These are phyloP conservation scores for Leucopsar rothschildi DNA, from an alignment of 2,113 vertebrate species.

Conservation along the genomic window DNA sequence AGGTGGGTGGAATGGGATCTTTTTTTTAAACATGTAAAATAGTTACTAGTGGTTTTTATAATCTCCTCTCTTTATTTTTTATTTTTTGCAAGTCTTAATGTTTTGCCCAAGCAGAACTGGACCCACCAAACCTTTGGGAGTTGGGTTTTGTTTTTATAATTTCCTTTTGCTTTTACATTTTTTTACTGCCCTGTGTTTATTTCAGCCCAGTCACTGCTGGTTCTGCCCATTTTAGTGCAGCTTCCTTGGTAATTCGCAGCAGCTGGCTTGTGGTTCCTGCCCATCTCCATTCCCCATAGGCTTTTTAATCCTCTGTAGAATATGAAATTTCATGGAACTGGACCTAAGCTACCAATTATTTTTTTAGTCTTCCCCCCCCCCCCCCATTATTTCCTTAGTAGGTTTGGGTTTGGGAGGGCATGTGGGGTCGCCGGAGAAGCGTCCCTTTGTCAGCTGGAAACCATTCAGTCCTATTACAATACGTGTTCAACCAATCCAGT, in stretches of 20 bases:
- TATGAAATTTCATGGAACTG: slow-evolving; percentile 62
- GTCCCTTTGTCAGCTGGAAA: slow-evolving; percentile 39
- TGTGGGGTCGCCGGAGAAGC: neutral
- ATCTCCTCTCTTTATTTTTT: slow-evolving; percentile 70
- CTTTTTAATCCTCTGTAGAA: slow-evolving; percentile 65
- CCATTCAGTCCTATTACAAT: slow-evolving; percentile 29
- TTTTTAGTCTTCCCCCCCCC: slow-evolving; percentile 56
- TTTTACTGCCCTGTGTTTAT: slow-evolving; percentile 56
- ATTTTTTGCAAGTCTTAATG: slow-evolving; percentile 70
- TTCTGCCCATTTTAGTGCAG: slow-evolving; percentile 70
- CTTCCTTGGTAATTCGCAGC: slow-evolving; percentile 62
- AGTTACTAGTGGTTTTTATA: slow-evolving; percentile 71
- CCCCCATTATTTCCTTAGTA: slow-evolving; percentile 29
- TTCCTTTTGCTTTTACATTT: slow-evolving; percentile 65
- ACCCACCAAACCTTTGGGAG: slow-evolving; percentile 56
- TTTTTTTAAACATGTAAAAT: slow-evolving; percentile 75
- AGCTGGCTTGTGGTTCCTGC: slow-evolving; percentile 64
- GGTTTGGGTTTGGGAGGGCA: slow-evolving; percentile 51
- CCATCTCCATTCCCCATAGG: slow-evolving; percentile 40
- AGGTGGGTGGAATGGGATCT: slow-evolving; percentile 73
- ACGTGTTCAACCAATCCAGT: slow-evolving; percentile 63
- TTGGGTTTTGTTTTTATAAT: slow-evolving; percentile 33
- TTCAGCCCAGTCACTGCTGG: slow-evolving; percentile 59
- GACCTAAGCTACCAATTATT: slow-evolving; percentile 62
- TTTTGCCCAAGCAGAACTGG: slow-evolving; percentile 70